A percentile compares a stretch with the other conserved stretches of the same genome.
These are phyloP conservation scores for Gopherus flavomarginatus DNA, from an alignment of 2,113 vertebrate species.

Conservation along the genomic window DNA sequence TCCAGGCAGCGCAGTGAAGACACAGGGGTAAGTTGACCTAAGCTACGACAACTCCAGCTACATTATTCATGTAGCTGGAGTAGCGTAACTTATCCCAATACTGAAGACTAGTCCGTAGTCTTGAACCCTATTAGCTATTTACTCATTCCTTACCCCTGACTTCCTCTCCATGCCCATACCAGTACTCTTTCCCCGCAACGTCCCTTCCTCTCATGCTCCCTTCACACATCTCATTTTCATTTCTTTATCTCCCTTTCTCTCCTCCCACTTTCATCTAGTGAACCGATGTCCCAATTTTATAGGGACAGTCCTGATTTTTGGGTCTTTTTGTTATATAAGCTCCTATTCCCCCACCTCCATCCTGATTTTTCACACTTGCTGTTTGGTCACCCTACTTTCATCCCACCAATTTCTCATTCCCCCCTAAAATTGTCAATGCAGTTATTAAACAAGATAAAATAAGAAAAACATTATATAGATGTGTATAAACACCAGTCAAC, in stretches of 20 bases:
- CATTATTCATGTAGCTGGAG: too few relatives aligned
- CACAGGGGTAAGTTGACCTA: too few relatives aligned
- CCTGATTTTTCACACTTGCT: too few relatives aligned
- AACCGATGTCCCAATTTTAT: too few relatives aligned
- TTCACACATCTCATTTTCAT: background rate
- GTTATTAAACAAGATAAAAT: background rate
- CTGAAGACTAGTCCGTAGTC: too few relatives aligned
- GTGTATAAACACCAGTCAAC: background rate
- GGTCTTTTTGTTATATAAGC: too few relatives aligned
- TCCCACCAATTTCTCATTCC: fast-evolving
- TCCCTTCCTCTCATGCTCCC: background rate
- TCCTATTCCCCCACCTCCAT: too few relatives aligned
- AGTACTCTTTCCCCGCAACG: background rate
- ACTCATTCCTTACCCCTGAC: background rate
- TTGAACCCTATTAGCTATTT: background rate
- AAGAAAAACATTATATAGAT: background rate
- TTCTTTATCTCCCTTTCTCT: background rate
- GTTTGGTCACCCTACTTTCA: background rate
- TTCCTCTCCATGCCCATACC: background rate
- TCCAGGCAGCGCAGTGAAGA: too few relatives aligned
- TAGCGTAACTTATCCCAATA: too few relatives aligned
- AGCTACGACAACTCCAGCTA: too few relatives aligned
- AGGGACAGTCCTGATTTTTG: too few relatives aligned
- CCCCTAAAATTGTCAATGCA: background rate
- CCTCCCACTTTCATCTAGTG: fast-evolving